Evolutionary conservation across 30 jellyfish, hydroid and myxozoan genomes (phyloP), one percentile per base, ranked within the genome.

Genomic region (Pelagia noctiluca): DNA sequence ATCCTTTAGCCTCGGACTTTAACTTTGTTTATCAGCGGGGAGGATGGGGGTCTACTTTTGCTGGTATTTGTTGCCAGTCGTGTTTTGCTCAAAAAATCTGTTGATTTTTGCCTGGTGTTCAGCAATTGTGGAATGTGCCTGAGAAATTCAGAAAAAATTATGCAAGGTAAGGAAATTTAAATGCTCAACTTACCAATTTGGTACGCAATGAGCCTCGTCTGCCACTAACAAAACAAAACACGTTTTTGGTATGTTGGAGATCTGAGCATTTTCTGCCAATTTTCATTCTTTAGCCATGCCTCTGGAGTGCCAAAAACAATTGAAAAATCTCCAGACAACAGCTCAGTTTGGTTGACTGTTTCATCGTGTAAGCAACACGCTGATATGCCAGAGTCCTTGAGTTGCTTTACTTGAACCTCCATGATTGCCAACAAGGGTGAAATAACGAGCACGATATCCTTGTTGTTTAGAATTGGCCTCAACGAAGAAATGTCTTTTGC

Each of bases 361-460:
- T 52, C 68, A 52, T 3, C 68, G 21, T 52, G 68, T 30, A 52
- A 19, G 21, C 12, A 52, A 52, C 68, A 52, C 26, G 68, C 68
- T 52, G 68, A 52, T 4, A 52, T 52, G 7, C 68, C 68, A 3
- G 68, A 25, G 16, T 52, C 26, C 21, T 52, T 52, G 2, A 52
- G 26, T 52, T 52, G 68, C 2, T 19, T 52, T 19, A 52, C 68
- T 19, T 52, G 68, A 4, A 52, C 21, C 2, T 52, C 68, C 68
- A 52, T 52, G 21, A 52, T 52, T 19, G 68, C 68, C 26, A 52
- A 52, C 68, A 52, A 19, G 68, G 68, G 83, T 26, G 83, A 71
- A 18, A 71, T 33, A 19, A 71, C 80, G 16, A 71, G 22, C 3
- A 71, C 83, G 3, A 34, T 71, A 46, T 71, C 50, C 29, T 71